Base-by-base conservation (phyloP, 2,888 invertebrate genomes). In the Spodoptera exigua region DNA sequence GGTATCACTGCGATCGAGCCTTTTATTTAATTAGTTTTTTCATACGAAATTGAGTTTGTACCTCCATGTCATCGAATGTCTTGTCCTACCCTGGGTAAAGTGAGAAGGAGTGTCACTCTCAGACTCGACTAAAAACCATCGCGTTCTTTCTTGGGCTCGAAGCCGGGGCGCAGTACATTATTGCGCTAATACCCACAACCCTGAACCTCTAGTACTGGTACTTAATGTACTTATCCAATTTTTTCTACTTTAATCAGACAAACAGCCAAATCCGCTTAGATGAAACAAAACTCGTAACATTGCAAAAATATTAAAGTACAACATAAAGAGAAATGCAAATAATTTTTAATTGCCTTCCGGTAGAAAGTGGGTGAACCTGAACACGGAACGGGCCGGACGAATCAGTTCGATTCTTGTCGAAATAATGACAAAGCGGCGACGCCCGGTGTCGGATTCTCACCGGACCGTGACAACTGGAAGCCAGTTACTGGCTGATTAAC, bases 291-390 rank as follows among this genome's bases (percentile, higher is more conserved):
- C 80, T 83, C 76, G 79, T 78, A 77, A 7, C 27, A 27, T 27
- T 27, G 27, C 74, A 83, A 83, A 67, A 87, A 80, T 85, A 86
- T 83, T 84, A 80, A 85, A 82, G 79, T 80, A 74, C 79, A 27
- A 82, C 83, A 88, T 85, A 88, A 86, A 89, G 90, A 90, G 91
- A 92, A 92, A 92, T 92, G 92, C 89, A 92, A 89, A 92, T 91
- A 85, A 89, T 88, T 91, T 92, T 92, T 92, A 92, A 92, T 91
- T 91, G 90, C 89, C 83, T 89, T 92, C 92, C 91, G 91, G 92
- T 92, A 92, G 93, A 93, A 93, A 93, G 92, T 91, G 84, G 90
- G 90, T 91, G 90, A 90, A 89, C 87, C 87, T 86, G 87, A 89
- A 90, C 88, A 87, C 78, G 80, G 79, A 86, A 85, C 86, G 83